Evolutionary conservation across 2,888 invertebrate species (phyloP).

Genomic region (Drosophila nigricruria): DNA sequence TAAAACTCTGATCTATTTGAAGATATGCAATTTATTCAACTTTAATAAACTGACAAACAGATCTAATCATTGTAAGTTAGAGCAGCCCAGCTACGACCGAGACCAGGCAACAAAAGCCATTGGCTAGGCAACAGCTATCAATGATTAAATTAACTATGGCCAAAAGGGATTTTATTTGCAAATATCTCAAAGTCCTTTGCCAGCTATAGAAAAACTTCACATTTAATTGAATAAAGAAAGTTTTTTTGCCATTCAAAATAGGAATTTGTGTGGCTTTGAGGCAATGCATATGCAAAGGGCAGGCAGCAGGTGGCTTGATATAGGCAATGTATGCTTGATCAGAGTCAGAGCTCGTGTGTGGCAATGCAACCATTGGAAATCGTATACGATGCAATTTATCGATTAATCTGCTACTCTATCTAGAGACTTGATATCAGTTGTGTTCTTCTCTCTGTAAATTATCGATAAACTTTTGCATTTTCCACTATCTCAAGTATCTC

Average conservation of each 20-base stretch:
- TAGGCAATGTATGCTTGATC: background rate
- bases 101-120: background rate
- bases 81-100: background rate
- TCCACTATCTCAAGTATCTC: too few species aligned
- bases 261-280: background rate
- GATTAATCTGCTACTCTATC: too few species aligned
- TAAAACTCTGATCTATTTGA: background rate
- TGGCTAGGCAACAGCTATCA: background rate
- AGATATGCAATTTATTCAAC: background rate
- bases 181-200: background rate
- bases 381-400: too few species aligned
- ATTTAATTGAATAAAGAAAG: background rate
- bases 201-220: background rate
- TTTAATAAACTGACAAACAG: background rate
- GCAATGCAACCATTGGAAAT: too few species aligned
- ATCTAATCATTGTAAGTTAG: too few species aligned
- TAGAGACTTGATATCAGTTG: background rate
- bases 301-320: background rate
- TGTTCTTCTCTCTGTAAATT: too few species aligned
- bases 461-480: too few species aligned
- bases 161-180: background rate
- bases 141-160: background rate
- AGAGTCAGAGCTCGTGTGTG: too few species aligned
- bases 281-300: background rate
- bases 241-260: background rate